Conservation (phyloP, 2,797 vertebrate genomes). For the Yasuhikotakia modesta region DNA sequence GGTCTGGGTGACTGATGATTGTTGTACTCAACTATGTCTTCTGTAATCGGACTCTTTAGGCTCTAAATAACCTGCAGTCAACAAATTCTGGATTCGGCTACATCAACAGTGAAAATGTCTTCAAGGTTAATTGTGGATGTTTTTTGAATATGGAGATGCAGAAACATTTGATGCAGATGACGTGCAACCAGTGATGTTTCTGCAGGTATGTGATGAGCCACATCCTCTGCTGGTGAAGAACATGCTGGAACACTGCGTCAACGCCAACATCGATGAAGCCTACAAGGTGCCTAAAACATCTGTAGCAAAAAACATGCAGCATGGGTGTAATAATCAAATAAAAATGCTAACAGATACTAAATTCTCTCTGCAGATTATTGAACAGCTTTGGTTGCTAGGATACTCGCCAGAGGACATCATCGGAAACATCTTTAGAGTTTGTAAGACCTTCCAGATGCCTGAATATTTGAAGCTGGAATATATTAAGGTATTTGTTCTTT, state of each 20-base stretch:
- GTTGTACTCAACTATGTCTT: background rate
- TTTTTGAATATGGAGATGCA: background rate
- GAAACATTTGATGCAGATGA: background rate
- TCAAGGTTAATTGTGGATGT: conserved; percentile 78
- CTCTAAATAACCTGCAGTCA: conserved; percentile 95
- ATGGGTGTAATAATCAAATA: background rate
- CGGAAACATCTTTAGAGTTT: conserved; percentile 95
- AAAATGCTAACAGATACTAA: background rate
- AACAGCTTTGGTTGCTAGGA: conserved; percentile 92
- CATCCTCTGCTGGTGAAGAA: conserved; percentile 94
- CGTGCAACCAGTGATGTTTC: background rate
- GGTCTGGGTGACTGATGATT: background rate
- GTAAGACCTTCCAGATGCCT: conserved; percentile 94
- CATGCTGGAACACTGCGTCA: conserved; percentile 92
- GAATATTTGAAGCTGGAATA: conserved; percentile 97
- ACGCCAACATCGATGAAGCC: conserved; percentile 85
- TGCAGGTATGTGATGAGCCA: conserved; percentile 93
- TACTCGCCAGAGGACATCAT: conserved; percentile 97
- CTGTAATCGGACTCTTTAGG: conserved; percentile 71
- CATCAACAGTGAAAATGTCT: conserved; percentile 96
- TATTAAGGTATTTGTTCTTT: conserved; percentile 83
- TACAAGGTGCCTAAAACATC: conserved; percentile 79
- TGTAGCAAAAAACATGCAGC: background rate
- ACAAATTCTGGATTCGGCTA: conserved; percentile 92
- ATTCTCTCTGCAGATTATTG: conserved; percentile 79